A percentile compares a stretch with the other conserved stretches of the same genome.
Conservation (phyloP, 2,113 vertebrate genomes). For the Dissostichus mawsoni region DNA sequence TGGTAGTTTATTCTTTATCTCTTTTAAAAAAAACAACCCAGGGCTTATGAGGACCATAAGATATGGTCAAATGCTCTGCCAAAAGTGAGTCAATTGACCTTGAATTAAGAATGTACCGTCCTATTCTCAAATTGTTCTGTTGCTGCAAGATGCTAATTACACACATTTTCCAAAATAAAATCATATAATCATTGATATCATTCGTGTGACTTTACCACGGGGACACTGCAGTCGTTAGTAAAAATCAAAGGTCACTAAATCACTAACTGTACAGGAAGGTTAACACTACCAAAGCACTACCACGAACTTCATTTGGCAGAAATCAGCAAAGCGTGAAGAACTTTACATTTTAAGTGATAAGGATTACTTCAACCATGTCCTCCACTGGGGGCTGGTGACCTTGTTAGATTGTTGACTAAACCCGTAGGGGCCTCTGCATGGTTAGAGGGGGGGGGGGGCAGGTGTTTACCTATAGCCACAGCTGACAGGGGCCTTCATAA, state of each 20-base stretch:
- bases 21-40: neutral
- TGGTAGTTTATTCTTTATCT: neutral
- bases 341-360: neutral
- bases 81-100: neutral
- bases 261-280: slow-evolving; percentile 5
- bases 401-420: slow-evolving; percentile 23
- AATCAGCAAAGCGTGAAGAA: neutral
- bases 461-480: slow-evolving; percentile 54
- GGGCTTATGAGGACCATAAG: neutral
- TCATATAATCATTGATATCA: slow-evolving; percentile 14
- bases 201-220: neutral
- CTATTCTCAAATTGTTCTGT: neutral
- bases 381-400: neutral
- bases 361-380: neutral
- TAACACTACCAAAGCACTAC: neutral
- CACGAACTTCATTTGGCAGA: neutral
- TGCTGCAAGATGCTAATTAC: neutral
- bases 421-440: slow-evolving; percentile 8
- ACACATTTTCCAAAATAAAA: neutral
- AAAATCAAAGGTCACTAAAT: slow-evolving; percentile 11
- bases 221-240: neutral
- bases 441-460: slow-evolving; percentile 1
- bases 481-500: slow-evolving; percentile 52
- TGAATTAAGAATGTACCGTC: neutral
- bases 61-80: neutral